Evolutionary conservation across 2,888 invertebrate species (phyloP), one percentile per base, ranked within the genome.

Genomic region (Agrilus cyanescens): DNA sequence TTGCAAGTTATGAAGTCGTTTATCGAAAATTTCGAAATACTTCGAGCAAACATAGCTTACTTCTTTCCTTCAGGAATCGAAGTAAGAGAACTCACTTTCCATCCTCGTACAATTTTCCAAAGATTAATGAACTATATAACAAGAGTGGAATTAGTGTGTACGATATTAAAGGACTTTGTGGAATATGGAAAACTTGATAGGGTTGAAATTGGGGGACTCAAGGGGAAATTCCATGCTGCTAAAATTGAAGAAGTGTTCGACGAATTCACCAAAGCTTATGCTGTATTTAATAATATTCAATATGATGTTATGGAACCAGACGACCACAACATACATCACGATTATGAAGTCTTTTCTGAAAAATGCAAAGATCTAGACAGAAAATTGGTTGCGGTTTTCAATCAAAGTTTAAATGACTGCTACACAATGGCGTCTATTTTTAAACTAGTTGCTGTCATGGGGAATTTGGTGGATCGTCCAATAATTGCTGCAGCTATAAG

Each of bases 171-270:
- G 33, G 80, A 84, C 0, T 83, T 83, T 0, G 69, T 80, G 3
- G 93, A 94, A 61, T 89, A 89, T 62, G 67, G 79, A 35, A 91
- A 90, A 60, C 64, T 94, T 46, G 94, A 95, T 63, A 89, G 87
- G 60, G 78, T 67, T 1, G 68, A 67, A 51, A 60, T 67, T 47
- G 67, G 63, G 1, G 67, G 67, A 2, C 53, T 68, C 4, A 63
- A 59, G 52, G 67, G 67, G 0, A 51, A 65, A 20, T 38, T 56
- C 6, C 51, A 65, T 12, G 63, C 65, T 1, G 55, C 56, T 25
- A 64, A 62, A 49, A 58, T 60, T 36, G 52, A 54, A 33, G 60
- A 61, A 12, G 52, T 66, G 12, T 57, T 60, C 29, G 62, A 63
- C 4, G 64, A 66, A 39, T 67, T 66, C 47, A 52, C 54, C 12